phyloP scores from a whole-genome alignment of 35 echinoderm and acorn worm species.

The Holothuria glaberrima region DNA sequence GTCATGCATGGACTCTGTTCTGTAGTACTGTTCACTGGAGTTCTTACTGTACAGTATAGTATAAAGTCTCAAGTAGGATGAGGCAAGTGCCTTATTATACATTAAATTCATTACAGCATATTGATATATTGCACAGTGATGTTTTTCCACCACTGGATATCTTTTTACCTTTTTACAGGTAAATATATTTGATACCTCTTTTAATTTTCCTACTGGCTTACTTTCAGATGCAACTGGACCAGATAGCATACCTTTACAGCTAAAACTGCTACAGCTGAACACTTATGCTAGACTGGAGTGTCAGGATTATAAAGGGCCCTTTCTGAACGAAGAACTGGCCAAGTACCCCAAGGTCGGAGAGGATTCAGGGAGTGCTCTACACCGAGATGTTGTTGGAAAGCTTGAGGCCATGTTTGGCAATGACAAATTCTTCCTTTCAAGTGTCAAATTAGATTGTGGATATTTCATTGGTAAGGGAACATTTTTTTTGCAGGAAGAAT shows the following conservation, averaged over 20 bases:
- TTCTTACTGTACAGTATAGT: too few relatives aligned
- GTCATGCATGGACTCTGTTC: too few relatives aligned
- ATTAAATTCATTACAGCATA: too few relatives aligned
- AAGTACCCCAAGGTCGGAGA: slow-evolving; percentile 6
- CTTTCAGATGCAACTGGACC: background rate
- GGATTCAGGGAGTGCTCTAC: background rate
- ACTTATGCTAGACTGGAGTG: slow-evolving; percentile 26
- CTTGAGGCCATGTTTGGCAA: background rate
- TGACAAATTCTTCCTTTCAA: slow-evolving; percentile 1
- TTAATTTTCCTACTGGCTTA: background rate
- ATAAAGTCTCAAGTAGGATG: too few relatives aligned
- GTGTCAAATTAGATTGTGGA: slow-evolving; percentile 10
- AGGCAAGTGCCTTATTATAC: too few relatives aligned
- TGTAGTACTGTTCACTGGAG: too few relatives aligned
- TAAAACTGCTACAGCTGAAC: slow-evolving; percentile 31
- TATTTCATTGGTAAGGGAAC: slow-evolving; percentile 21
- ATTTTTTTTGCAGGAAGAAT: background rate
- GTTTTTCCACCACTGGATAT: too few relatives aligned
- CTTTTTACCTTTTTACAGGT: too few relatives aligned
- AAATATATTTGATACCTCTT: too few relatives aligned
- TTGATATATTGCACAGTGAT: too few relatives aligned
- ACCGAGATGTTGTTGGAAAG: slow-evolving; percentile 13
- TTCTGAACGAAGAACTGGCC: background rate
- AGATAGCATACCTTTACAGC: background rate
- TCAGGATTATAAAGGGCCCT: slow-evolving; percentile 13